These are phyloP conservation scores for Saccopteryx leptura DNA, from an alignment of 2,113 vertebrate species.

Conservation along the genomic window DNA sequence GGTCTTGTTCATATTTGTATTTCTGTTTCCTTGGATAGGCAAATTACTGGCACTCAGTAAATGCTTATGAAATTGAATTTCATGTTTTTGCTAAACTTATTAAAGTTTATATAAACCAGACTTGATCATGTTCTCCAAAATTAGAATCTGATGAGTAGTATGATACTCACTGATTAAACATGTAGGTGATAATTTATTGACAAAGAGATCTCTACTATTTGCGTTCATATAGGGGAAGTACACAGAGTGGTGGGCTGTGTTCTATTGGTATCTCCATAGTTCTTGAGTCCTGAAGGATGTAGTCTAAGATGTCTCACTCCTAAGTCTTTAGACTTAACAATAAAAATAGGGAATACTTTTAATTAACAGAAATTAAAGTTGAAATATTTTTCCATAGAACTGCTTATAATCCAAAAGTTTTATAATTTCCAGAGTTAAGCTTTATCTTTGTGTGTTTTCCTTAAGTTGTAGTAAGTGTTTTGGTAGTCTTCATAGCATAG, in stretches of 20 bases:
- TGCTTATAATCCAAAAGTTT: background rate
- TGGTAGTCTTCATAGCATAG: background rate
- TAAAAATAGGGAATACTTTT: constrained; percentile 18
- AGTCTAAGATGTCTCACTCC: background rate
- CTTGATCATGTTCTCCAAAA: background rate
- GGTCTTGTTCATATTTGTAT: background rate
- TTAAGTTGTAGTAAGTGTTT: constrained; percentile 3
- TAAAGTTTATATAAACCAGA: background rate
- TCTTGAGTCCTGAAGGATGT: background rate
- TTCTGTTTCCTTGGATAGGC: background rate
- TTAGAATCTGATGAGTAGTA: background rate
- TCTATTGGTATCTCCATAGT: background rate
- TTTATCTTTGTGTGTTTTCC: constrained; percentile 8
- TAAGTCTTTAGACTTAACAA: background rate
- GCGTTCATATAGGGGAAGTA: background rate
- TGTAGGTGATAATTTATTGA: background rate
- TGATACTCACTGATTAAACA: background rate
- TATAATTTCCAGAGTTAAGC: background rate
- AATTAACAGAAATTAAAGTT: constrained; percentile 16
- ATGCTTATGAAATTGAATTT: background rate
- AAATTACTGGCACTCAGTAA: background rate
- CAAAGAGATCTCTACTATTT: background rate
- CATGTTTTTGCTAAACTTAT: background rate
- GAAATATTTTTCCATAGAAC: background rate
- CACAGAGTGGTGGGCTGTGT: background rate